Evolutionary conservation across 1,140 invertebrate species (phyloP), one percentile per base, ranked within the genome.

Genomic region (Pemphigus obesinymphae): DNA sequence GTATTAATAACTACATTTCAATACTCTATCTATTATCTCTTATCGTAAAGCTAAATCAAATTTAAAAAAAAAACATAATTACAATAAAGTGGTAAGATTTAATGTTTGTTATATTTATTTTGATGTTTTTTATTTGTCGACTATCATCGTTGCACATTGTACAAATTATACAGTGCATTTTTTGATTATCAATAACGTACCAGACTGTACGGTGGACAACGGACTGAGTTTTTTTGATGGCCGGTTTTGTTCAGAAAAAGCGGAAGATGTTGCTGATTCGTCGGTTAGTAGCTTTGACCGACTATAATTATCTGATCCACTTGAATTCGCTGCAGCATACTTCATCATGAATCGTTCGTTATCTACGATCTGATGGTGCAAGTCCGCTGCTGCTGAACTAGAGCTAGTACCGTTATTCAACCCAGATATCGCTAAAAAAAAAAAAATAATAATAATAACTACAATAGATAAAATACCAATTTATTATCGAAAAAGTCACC

Each of bases 311-410:
- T 72, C 70, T 15, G 23, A 20, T 2, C 40, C 26, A 11, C 34
- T 5, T 15, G 66, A 6, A 70, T 70, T 70, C 8, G 34, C 34
- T 0, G 70, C 70, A 17, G 70, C 70, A 29, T 72, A 72, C 10
- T 72, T 72, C 70, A 31, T 72, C 70, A 72, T 72, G 15, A 72
- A 72, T 15, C 70, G 6, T n/a, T 72, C 70, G 7, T 72, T 72
- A 11, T 72, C 70, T 1, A 72, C 43, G 11, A 72, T 72, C 7
- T 72, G 70, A 3, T 72, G 70, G 1, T 72, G 70, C 8, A 72
- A 31, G 26, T 72, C 45, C 10, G 7, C 26, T 20, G 15, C 70
- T 8, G 43, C 23, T 1, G 43, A 72, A 48, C 58, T 61, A 20
- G 7, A 61, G 4, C 23, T 29, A 29, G 40, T 72, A 11, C 40